Conservation (phyloP, 2,113 vertebrate species). For the Ceyx cyanopectus region DNA sequence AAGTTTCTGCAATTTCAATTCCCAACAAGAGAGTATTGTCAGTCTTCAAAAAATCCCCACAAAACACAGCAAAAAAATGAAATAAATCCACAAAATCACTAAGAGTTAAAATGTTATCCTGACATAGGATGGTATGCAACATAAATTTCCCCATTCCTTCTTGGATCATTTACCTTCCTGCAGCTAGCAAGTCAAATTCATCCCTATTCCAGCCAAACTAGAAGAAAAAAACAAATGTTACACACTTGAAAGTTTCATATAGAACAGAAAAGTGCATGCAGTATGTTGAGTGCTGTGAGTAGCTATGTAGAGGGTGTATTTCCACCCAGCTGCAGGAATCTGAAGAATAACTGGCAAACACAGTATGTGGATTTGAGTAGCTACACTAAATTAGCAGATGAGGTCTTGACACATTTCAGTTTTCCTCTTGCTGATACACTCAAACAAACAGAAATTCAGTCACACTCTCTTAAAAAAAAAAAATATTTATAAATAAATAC, state of each 20-base stretch:
- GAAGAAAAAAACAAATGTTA: slow-evolving; percentile 26
- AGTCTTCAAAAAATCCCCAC: too few relatives aligned
- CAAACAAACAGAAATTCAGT: neutral
- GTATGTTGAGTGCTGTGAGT: neutral
- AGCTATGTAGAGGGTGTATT: neutral
- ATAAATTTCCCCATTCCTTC: neutral
- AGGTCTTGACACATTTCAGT: neutral
- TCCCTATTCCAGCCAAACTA: slow-evolving; percentile 88
- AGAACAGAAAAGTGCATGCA: neutral
- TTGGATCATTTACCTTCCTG: slow-evolving; percentile 82
- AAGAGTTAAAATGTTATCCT: neutral
- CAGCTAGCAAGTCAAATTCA: slow-evolving; percentile 86
- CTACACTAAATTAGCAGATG: neutral
- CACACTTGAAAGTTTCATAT: neutral
- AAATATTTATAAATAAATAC: too few relatives aligned
- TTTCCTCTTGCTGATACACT: neutral
- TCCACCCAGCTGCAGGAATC: neutral
- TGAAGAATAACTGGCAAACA: neutral
- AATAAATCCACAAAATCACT: neutral
- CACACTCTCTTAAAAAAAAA: neutral
- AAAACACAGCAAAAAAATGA: too few relatives aligned
- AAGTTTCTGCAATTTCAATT: too few relatives aligned
- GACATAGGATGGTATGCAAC: neutral
- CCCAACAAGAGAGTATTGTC: too few relatives aligned
- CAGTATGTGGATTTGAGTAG: neutral